Evolutionary conservation across 2,113 vertebrate species (phyloP).

Genomic region (Sander vitreus): DNA sequence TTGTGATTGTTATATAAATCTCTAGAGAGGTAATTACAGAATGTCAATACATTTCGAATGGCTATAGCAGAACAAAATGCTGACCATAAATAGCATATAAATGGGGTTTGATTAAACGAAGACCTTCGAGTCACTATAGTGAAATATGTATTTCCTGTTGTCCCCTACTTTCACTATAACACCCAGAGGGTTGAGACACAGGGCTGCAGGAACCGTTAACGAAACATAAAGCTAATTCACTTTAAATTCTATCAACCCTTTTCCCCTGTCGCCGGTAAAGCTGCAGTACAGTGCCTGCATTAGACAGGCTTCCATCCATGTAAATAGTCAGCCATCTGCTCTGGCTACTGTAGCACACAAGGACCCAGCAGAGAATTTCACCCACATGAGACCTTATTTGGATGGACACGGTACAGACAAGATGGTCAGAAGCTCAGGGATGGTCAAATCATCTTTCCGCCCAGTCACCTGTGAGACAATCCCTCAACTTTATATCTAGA

Average conservation of each 20-base stretch:
- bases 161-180: slow-evolving; percentile 36
- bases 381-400: slow-evolving; percentile 64
- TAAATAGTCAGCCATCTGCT: slow-evolving; percentile 75
- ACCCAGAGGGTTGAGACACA: slow-evolving; percentile 42
- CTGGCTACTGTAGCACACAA: slow-evolving; percentile 46
- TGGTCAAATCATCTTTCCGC: slow-evolving; percentile 50
- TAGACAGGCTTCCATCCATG: slow-evolving; percentile 72
- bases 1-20: neutral
- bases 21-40: neutral
- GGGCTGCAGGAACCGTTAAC: slow-evolving; percentile 57
- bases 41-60: neutral
- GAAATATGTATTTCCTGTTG: slow-evolving; percentile 2
- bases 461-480: slow-evolving; percentile 44
- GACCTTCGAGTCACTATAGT: neutral
- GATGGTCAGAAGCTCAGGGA: slow-evolving; percentile 55
- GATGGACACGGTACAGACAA: slow-evolving; percentile 47
- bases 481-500: slow-evolving; percentile 39
- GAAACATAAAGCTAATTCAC: slow-evolving; percentile 77
- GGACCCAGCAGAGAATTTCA: slow-evolving; percentile 60
- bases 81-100: neutral
- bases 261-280: slow-evolving; percentile 62
- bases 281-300: slow-evolving; percentile 60
- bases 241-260: slow-evolving; percentile 73
- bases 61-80: neutral
- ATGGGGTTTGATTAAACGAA: neutral